Conservation (phyloP, 2,113 vertebrate genomes). For the Proterorhinus semilunaris region DNA sequence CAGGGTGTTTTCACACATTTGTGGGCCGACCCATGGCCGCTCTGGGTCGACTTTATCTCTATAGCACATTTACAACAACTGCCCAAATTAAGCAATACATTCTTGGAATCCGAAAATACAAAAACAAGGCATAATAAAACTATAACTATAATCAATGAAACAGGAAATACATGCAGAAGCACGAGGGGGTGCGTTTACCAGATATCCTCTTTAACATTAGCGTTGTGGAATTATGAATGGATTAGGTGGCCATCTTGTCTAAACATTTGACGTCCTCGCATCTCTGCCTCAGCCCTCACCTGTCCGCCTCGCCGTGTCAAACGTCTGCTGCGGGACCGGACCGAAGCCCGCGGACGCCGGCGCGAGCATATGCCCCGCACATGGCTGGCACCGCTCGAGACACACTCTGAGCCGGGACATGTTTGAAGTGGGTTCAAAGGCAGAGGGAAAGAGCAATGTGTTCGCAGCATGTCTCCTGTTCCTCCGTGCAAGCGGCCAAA, state of each 20-base stretch:
- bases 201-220: no score
- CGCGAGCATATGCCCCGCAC: slow-evolving; percentile 87
- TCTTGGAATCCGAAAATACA: no score
- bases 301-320: slow-evolving; percentile 56
- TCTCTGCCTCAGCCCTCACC: slow-evolving; percentile 60
- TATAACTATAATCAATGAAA: no score
- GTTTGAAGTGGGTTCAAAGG: slow-evolving; percentile 81
- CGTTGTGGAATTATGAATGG: no score
- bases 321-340: slow-evolving; percentile 79
- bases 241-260: slow-evolving; percentile 72
- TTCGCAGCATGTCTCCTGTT: slow-evolving; percentile 67
- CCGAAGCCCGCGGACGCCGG: slow-evolving; percentile 75
- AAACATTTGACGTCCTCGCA: slow-evolving; percentile 78
- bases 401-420: slow-evolving; percentile 67
- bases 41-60: no score
- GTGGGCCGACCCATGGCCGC: no score
- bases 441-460: slow-evolving; percentile 67
- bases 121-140: no score
- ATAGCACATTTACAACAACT: no score
- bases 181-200: no score
- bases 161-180: no score
- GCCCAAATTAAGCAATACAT: no score
- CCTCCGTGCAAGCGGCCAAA: slow-evolving; percentile 47
- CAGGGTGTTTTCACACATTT: no score
- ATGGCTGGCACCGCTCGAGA: slow-evolving; percentile 86